phyloP scores from a whole-genome alignment of 2,888 invertebrate genomes.

The Drosophila neotestacea region DNA sequence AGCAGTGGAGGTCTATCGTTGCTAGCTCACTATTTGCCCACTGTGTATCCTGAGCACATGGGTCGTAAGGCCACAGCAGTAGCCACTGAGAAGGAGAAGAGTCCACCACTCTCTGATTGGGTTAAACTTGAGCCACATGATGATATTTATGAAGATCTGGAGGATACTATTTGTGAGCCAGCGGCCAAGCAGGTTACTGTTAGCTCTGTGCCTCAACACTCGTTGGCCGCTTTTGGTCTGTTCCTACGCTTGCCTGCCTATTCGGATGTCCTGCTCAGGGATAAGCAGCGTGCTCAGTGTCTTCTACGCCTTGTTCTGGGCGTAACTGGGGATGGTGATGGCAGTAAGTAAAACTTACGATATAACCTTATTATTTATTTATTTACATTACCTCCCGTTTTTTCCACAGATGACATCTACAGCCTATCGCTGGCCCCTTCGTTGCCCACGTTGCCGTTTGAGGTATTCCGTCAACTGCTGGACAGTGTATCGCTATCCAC shows the following conservation, averaged over 20 bases:
- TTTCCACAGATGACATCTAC: constrained; percentile 88
- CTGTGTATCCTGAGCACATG: constrained; percentile 93
- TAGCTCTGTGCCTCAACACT: constrained; percentile 94
- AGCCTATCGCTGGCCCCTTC: constrained; percentile 89
- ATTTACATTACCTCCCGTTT: not conserved
- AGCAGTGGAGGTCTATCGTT: constrained; percentile 94
- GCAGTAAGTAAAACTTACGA: constrained; percentile 87
- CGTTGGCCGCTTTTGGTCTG: constrained; percentile 95
- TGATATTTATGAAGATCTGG: constrained; percentile 88
- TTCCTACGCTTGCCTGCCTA: constrained; percentile 96
- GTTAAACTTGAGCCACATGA: constrained; percentile 87
- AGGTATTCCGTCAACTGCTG: constrained; percentile 89
- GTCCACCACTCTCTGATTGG: constrained; percentile 84
- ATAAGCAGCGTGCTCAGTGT: constrained; percentile 94
- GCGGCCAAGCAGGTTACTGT: constrained; percentile 86
- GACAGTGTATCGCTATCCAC: constrained; percentile 91
- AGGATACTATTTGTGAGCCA: constrained; percentile 86
- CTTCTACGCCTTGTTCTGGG: constrained; percentile 94
- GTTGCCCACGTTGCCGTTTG: constrained; percentile 87
- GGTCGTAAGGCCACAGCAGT: constrained; percentile 86
- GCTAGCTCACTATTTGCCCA: constrained; percentile 94
- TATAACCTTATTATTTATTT: not conserved
- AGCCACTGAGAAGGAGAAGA: constrained; percentile 84
- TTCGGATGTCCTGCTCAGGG: constrained; percentile 94
- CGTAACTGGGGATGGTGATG: constrained; percentile 96